Evolutionary conservation across 1,140 invertebrate genomes (phyloP), one percentile per base, ranked within the genome.

Genomic region (Trachelipus rathkii): DNA sequence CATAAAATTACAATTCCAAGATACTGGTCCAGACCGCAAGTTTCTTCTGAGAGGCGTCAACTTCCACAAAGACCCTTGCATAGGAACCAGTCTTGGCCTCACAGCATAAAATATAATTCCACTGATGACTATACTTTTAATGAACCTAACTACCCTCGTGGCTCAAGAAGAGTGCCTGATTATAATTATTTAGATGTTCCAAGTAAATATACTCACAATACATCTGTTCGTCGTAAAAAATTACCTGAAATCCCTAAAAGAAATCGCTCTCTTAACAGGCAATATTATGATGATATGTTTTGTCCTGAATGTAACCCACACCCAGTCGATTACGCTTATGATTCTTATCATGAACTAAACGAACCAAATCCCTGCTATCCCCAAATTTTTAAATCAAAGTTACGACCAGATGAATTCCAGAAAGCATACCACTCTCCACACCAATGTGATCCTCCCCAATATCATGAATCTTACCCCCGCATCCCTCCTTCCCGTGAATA

Each of bases 401-500:
- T 15, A 13, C 50, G 50, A 60, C 1, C 50, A 60, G 50, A 60
- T 19, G 11, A 13, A 60, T 15, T 13, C 50, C 50, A 60, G 19
- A 60, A 60, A 60, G 77, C 69, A 68, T 70, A 68, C 74, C 73
- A 67, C 72, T 53, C 46, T 45, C 33, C 76, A 44, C 69, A 73
- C 73, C 77, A 71, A 45, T 53, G 71, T 77, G 74, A 74, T 68
- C 76, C 77, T 77, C 72, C 72, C 73, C 80, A 79, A 74, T 50
- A 50, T 71, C 73, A 80, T 68, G 68, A 74, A 72, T 74, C 77
- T 74, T 74, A 53, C 74, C 72, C 72, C 73, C 74, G 75, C 74
- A 74, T 60, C 33, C 50, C 72, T 76, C 72, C 75, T 73, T 67
- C 50, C 50, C 50, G 50, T 19, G 50, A 60, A 4, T 2, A 60